These are phyloP conservation scores for Nysson spinosus DNA, from an alignment of 2,888 invertebrate species.

Conservation along the genomic window DNA sequence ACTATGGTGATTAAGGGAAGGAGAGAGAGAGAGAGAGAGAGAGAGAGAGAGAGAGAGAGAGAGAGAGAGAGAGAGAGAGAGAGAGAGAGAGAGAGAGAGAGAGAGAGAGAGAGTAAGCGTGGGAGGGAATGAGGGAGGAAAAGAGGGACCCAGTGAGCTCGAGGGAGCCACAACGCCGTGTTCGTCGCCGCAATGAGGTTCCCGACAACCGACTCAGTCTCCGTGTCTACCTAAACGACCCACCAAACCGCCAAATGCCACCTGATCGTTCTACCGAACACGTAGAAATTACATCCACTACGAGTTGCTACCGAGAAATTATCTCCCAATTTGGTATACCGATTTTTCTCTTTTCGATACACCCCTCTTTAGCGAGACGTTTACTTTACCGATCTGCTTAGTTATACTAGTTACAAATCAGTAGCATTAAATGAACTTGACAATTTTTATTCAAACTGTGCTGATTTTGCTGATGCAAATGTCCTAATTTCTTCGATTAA, in stretches of 20 bases:
- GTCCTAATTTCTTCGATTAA: too few species aligned
- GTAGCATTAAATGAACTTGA: too few species aligned
- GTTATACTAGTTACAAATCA: too few species aligned
- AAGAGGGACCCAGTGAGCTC: constrained; percentile 41
- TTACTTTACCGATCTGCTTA: too few species aligned
- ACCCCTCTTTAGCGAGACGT: not conserved
- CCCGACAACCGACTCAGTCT: constrained; percentile 59
- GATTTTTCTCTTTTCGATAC: not conserved
- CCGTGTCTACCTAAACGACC: constrained; percentile 61
- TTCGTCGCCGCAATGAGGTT: constrained; percentile 68
- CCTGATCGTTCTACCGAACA: constrained; percentile 57
- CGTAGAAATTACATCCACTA: constrained; percentile 45
- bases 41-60: constrained; percentile 34
- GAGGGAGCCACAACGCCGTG: constrained; percentile 66
- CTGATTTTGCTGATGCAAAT: too few species aligned
- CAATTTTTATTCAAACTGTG: too few species aligned
- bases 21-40: constrained; percentile 24
- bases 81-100: constrained; percentile 26
- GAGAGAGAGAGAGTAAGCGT: constrained; percentile 39
- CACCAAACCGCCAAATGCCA: constrained; percentile 67
- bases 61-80: constrained; percentile 37
- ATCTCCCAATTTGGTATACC: not conserved
- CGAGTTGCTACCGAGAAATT: constrained; percentile 11
- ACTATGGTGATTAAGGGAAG: constrained; percentile 21
- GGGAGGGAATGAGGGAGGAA: constrained; percentile 15